phyloP scores from a whole-genome alignment of 2,888 invertebrate genomes.

The Acleris holmiana region DNA sequence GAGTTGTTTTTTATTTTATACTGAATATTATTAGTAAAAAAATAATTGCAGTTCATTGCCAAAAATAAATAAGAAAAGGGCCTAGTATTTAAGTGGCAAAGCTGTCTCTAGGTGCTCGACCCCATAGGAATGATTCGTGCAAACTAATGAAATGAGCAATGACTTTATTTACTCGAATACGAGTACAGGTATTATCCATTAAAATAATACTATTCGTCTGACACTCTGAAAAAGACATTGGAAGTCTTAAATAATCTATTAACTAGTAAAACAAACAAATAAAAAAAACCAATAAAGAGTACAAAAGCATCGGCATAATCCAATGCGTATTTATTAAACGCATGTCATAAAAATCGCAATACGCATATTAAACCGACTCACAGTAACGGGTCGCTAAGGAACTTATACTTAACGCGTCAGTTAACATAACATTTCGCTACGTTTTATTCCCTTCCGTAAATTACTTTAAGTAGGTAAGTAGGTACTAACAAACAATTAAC shows the following conservation, averaged over 20 bases:
- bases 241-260: constrained; percentile 26
- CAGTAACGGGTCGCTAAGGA: not conserved
- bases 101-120: constrained; percentile 57
- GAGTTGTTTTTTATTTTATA: constrained; percentile 8
- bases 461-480: constrained; percentile 14
- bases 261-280: constrained; percentile 25
- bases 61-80: constrained; percentile 13
- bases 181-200: not conserved
- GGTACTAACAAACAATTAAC: constrained; percentile 8
- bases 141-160: constrained; percentile 82
- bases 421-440: constrained; percentile 10
- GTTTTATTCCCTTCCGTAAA: constrained; percentile 30
- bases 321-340: constrained; percentile 18
- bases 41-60: not conserved
- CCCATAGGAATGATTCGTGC: constrained; percentile 86
- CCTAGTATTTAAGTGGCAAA: constrained; percentile 32
- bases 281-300: constrained; percentile 11
- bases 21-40: not conserved
- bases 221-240: constrained; percentile 10
- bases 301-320: constrained; percentile 22
- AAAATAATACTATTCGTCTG: not conserved
- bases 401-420: not conserved
- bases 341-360: constrained; percentile 24
- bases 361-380: constrained; percentile 17
- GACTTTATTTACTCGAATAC: constrained; percentile 42